phyloP scores from a whole-genome alignment of 1,140 invertebrate species.

The Brachionus plicatilis region DNA sequence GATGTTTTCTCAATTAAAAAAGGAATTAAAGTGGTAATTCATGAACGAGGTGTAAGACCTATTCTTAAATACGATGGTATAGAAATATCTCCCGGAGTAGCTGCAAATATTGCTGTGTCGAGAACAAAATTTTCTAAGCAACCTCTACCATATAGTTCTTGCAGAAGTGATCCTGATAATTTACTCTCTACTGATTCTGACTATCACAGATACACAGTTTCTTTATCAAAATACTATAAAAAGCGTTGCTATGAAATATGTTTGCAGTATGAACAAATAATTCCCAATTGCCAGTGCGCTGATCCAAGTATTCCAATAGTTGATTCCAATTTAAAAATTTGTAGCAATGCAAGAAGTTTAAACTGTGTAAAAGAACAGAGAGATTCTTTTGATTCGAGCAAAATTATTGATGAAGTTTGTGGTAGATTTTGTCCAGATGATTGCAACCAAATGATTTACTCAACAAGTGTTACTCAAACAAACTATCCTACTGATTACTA shows the following conservation, averaged over 20 bases:
- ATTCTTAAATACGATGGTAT: slow-evolving; percentile 3
- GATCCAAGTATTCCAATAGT: neutral
- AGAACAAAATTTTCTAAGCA: neutral
- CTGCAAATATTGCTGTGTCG: neutral
- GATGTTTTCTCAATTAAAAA: neutral
- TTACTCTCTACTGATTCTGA: neutral
- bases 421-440: neutral
- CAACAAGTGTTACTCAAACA: neutral
- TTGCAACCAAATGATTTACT: neutral
- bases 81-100: neutral
- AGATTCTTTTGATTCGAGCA: neutral
- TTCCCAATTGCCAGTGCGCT: neutral
- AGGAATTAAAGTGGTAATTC: neutral
- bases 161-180: neutral
- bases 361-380: neutral
- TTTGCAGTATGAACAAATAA: neutral
- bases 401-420: slow-evolving; percentile 24
- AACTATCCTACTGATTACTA: slow-evolving; percentile 3
- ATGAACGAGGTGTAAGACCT: slow-evolving; percentile 3
- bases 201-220: neutral
- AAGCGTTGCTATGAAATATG: slow-evolving; percentile 16
- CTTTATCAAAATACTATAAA: neutral
- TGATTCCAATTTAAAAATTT: neutral
- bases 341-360: neutral
- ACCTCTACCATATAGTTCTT: neutral